Conservation (phyloP, 2,888 invertebrate species). For the Timema podura region DNA sequence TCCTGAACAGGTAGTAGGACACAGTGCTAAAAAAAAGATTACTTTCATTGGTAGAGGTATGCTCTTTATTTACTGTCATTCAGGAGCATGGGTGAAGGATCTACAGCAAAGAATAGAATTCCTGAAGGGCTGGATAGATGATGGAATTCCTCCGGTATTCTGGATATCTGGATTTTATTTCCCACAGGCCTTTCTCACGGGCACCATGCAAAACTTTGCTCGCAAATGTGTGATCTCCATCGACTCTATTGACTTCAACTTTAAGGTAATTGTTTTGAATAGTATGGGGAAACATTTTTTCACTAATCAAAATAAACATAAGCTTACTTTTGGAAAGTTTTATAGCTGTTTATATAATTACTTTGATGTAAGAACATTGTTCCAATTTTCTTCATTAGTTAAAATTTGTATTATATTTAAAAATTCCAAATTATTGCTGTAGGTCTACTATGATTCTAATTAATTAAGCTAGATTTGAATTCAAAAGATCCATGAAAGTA, state of each 20-base stretch:
- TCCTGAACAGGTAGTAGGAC: no score
- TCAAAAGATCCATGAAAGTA: no score
- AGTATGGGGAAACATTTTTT: not conserved
- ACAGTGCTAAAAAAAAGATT: no score
- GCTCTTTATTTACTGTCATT: not conserved
- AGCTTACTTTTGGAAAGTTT: not conserved
- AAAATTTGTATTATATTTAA: no score
- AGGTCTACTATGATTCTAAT: no score
- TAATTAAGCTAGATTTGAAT: no score
- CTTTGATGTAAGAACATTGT: no score
- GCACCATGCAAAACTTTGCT: slow-evolving; percentile 77
- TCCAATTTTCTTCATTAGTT: no score
- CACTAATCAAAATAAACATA: not conserved
- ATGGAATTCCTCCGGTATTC: slow-evolving; percentile 68
- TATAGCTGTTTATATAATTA: no score
- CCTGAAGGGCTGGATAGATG: slow-evolving; percentile 60
- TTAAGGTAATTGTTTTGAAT: slow-evolving; percentile 48
- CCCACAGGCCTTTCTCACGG: slow-evolving; percentile 80
- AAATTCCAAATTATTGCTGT: no score
- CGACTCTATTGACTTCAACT: slow-evolving; percentile 61
- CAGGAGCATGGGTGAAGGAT: slow-evolving; percentile 65
- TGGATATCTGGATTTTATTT: slow-evolving; percentile 86
- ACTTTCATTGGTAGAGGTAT: not conserved
- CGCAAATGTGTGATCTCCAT: slow-evolving; percentile 72
- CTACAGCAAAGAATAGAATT: slow-evolving; percentile 59